Evolutionary conservation across 2,888 invertebrate species (phyloP), one percentile per base, ranked within the genome.

Genomic region (Platycheirus albimanus): DNA sequence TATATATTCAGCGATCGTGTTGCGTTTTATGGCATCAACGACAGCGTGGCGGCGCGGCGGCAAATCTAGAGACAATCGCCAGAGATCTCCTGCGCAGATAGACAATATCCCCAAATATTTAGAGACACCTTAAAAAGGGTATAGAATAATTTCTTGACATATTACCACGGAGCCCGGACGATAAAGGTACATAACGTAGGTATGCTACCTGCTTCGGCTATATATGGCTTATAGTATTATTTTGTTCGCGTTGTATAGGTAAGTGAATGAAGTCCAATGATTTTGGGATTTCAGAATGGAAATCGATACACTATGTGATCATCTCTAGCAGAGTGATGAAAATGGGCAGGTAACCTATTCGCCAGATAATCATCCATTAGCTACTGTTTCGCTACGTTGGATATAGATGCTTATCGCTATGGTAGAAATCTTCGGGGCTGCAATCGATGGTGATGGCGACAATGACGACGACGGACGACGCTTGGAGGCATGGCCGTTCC

Each of bases 291-390:
- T 74, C 58, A 69, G 74, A 74, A 79, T 74, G 74, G 72, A 74
- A 79, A 79, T 69, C 63, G 69, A 79, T 79, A 74, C 74, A 63
- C 47, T 69, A 1, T 13, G 36, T 8, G 58, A 4, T 43, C 43
- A 20, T 36, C 49, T 61, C 20, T 45, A 74, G 66, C 6, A 24
- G 74, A 79, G 79, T 79, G 79, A 74, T 79, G 79, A 79, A 79
- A 79, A 71, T 77, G 81, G 81, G 81, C 77, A 81, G 81, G 81
- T 81, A 77, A 81, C 61, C 80, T 75, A 84, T 84, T 84, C 84
- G 49, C 52, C 70, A 79, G 84, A 79, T 84, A 79, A 84, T 75
- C 79, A 84, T 84, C 84, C 74, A 84, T 84, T 84, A 81, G 81
- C 81, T 81, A 81, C 81, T 81, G 81, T 81, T 76, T 77, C 79